Evolutionary conservation across 2,888 invertebrate genomes (phyloP).

Genomic region (Melieria omissa): DNA sequence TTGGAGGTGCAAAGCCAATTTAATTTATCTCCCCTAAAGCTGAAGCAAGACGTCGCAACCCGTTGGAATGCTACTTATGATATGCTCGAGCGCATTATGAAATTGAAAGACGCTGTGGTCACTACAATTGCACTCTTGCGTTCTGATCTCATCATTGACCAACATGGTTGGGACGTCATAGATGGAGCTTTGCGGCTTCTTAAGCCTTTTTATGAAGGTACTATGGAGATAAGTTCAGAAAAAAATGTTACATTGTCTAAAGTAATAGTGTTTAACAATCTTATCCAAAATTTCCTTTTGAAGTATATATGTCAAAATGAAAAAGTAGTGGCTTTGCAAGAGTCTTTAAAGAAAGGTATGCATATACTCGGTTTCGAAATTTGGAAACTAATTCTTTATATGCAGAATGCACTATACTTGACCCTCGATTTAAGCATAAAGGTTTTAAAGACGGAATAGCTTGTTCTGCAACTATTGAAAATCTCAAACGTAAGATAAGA

Average conservation of each 20-base stretch:
- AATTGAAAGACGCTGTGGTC: conserved; percentile 33
- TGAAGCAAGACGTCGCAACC: conserved; percentile 36
- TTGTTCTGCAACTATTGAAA: conserved; percentile 7
- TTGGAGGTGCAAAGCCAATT: conserved; percentile 37
- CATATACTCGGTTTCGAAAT: background rate
- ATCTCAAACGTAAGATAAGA: background rate
- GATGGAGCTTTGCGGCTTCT: conserved; percentile 25
- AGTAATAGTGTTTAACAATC: background rate
- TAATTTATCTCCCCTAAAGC: conserved; percentile 29
- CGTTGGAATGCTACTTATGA: conserved; percentile 39
- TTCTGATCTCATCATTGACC: conserved; percentile 14
- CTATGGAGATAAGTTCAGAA: background rate
- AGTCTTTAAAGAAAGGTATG: conserved; percentile 10
- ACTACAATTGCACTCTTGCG: conserved; percentile 15
- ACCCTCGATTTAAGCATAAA: background rate
- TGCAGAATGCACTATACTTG: conserved; percentile 1
- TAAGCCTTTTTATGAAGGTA: conserved; percentile 29
- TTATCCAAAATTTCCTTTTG: background rate
- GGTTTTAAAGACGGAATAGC: background rate
- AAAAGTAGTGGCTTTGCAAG: conserved; percentile 1
- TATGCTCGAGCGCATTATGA: conserved; percentile 27
- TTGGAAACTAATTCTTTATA: background rate
- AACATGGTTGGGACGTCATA: conserved; percentile 21
- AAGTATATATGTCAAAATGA: background rate
- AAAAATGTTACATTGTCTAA: background rate